Evolutionary conservation across 2,113 vertebrate species (phyloP).

Genomic region (Hucho hucho): DNA sequence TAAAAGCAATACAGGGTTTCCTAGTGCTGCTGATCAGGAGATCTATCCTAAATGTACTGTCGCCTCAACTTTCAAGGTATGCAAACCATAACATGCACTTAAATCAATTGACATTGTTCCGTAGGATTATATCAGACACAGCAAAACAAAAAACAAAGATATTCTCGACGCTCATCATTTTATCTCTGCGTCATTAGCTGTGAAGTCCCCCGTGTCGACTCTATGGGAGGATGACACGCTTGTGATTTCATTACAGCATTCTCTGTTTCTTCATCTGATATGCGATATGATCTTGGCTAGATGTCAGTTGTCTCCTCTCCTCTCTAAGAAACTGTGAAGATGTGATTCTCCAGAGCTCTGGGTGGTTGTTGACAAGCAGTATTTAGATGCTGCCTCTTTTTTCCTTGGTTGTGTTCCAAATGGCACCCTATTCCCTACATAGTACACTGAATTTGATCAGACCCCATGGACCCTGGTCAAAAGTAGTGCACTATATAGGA

Average conservation of each 20-base stretch:
- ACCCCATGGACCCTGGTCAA: neutral
- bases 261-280: too few species aligned
- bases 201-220: constrained; percentile 17
- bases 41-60: too few species aligned
- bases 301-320: neutral
- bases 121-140: neutral
- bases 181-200: neutral
- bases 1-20: too few species aligned
- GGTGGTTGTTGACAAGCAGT: constrained; percentile 41
- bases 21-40: too few species aligned
- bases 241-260: constrained; percentile 25
- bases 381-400: constrained; percentile 23
- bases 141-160: neutral
- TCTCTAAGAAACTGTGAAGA: constrained; percentile 37
- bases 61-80: too few species aligned
- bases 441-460: too few species aligned
- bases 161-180: neutral
- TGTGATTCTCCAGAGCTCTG: constrained; percentile 31
- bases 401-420: neutral
- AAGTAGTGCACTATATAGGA: too few species aligned
- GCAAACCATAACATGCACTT: too few species aligned
- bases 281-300: neutral
- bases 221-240: constrained; percentile 46
- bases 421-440: too few species aligned
- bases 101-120: too few species aligned